These are phyloP conservation scores for Phataginus tricuspis DNA, from an alignment of 2,797 vertebrate genomes.

Conservation along the genomic window DNA sequence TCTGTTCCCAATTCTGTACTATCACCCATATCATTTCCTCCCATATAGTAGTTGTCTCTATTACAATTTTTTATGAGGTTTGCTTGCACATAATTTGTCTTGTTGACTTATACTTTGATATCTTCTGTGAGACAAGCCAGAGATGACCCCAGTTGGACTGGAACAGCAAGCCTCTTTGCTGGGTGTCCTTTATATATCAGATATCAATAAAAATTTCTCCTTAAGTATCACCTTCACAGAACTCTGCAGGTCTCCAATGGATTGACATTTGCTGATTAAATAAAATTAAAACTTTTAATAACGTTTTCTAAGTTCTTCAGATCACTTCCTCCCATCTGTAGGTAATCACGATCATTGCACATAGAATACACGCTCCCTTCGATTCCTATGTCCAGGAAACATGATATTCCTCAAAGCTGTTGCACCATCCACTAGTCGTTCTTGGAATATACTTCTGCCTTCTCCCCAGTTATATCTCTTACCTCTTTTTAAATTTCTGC, in stretches of 20 bases:
- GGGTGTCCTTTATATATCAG: not conserved
- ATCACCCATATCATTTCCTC: not conserved
- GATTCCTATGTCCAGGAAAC: not conserved
- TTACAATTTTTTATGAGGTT: not conserved
- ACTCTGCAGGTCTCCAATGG: rapidly evolving
- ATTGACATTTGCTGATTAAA: not conserved
- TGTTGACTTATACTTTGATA: not conserved
- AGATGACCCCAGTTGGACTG: not conserved
- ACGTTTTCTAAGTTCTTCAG: not conserved
- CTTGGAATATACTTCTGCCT: not conserved
- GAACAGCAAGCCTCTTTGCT: not conserved
- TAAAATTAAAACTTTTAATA: not conserved
- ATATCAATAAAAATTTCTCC: not conserved
- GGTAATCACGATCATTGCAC: not conserved
- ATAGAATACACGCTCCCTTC: not conserved
- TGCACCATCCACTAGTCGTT: not conserved
- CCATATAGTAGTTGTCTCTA: not conserved
- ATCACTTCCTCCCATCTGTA: not conserved
- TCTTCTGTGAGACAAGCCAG: not conserved
- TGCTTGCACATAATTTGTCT: not conserved
- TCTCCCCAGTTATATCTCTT: not conserved
- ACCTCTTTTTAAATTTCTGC: not conserved
- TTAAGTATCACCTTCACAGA: not conserved
- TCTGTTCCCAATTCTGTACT: not conserved
- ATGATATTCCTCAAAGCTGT: not conserved